Evolutionary conservation across 2,888 invertebrate species (phyloP), one percentile per base, ranked within the genome.

Genomic region (Malthinus flaveolus): DNA sequence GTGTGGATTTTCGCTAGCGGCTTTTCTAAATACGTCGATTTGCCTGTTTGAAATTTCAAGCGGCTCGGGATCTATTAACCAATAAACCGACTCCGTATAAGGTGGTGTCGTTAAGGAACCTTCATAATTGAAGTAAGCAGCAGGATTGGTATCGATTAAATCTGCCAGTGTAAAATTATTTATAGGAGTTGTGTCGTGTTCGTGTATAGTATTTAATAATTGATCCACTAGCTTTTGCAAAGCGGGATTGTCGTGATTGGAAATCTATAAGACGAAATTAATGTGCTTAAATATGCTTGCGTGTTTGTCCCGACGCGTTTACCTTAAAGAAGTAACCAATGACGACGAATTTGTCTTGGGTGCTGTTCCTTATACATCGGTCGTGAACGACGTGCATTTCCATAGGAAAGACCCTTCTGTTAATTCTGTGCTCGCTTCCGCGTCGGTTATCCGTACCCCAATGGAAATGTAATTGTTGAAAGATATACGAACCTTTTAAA

Each of bases 301-400:
- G 36, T 11, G 1, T 36, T 10, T 7, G 12, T 10, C 9, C 6
- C 12, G 12, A 36, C 1, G 9, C 10, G 36, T 10, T 56, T 50
- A 56, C 56, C 36, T 15, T 32, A 10, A 46, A 50, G n/a, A 56
- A 11, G 10, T 45, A 44, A 0, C 31, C 35, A 31, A 50, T 35
- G n/a, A 56, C 49, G 1, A 50, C 34, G 13, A 33, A 45, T 9
- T 45, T 5, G 23, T 15, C 44, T 7, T n/a, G 23, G 10, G 7
- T 8, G 7, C n/a, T 12, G 3, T 32, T 39, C 9, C 9, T 15
- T 11, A 13, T n/a, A 32, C n/a, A 32, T 56, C 36, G 42, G 5
- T 4, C 49, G 36, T 56, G 56, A 3, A 59, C 55, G 1, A 48
- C 49, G 32, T 59, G 59, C 56, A 59, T 55, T 56, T 59, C 59